phyloP scores from a whole-genome alignment of 1,140 invertebrate species.

The Orussus abietinus region DNA sequence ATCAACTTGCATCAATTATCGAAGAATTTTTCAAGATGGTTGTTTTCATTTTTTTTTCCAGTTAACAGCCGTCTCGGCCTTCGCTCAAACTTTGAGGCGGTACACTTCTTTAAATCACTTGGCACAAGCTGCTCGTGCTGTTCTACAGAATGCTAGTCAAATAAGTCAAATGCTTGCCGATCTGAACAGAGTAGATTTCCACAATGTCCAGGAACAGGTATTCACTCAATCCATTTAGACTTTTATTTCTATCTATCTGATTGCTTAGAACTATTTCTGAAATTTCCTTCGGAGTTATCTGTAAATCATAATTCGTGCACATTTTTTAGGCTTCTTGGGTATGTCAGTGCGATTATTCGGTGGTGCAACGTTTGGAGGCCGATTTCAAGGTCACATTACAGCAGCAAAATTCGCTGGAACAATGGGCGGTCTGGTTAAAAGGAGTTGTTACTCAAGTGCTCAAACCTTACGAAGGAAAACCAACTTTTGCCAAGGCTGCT shows the following conservation, averaged over 20 bases:
- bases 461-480: slow-evolving; percentile 80
- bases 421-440: slow-evolving; percentile 97
- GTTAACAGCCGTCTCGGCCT: slow-evolving; percentile 79
- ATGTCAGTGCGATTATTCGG: slow-evolving; percentile 86
- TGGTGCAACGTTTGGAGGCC: slow-evolving; percentile 82
- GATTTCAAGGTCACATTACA: slow-evolving; percentile 93
- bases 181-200: slow-evolving; percentile 95
- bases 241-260: neutral
- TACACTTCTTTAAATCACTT: slow-evolving; percentile 99
- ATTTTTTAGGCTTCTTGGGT: slow-evolving; percentile 84
- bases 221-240: too few species aligned
- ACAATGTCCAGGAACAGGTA: slow-evolving; percentile 87
- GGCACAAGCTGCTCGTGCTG: slow-evolving; percentile 91
- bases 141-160: slow-evolving; percentile 92
- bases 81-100: slow-evolving; percentile 89
- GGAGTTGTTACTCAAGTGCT: slow-evolving; percentile 83
- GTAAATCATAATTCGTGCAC: slow-evolving; percentile 2
- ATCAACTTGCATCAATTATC: too few species aligned
- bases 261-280: neutral
- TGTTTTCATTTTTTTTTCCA: slow-evolving; percentile 24
- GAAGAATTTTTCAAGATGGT: too few species aligned
- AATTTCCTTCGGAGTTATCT: neutral
- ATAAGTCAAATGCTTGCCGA: slow-evolving; percentile 97
- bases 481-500: slow-evolving; percentile 85
- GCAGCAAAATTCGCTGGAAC: slow-evolving; percentile 89